Conservation (phyloP, 2,113 vertebrate species). For the Aphelocoma coerulescens region DNA sequence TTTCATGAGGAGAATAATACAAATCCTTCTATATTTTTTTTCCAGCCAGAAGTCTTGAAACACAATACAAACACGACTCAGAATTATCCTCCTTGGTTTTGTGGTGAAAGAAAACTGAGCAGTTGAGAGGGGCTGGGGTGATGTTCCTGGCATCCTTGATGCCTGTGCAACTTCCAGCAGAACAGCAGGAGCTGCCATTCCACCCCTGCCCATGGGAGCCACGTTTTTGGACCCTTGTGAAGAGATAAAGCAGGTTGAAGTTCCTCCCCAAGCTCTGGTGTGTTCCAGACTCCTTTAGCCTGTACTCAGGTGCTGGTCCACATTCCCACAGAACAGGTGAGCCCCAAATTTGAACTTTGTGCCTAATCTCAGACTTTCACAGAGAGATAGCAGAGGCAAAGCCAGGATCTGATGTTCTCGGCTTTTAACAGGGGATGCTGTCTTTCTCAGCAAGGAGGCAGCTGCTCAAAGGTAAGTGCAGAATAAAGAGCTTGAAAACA, state of each 20-base stretch:
- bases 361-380: not conserved
- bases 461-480: not conserved
- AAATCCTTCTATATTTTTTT: not conserved
- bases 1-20: not conserved
- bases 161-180: not conserved
- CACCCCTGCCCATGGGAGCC: rapidly evolving
- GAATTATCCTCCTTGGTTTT: not conserved
- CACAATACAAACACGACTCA: not conserved
- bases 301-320: too few relatives aligned
- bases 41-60: not conserved
- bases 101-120: not conserved
- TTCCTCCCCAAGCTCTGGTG: not conserved
- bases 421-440: not conserved
- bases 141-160: not conserved
- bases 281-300: not conserved
- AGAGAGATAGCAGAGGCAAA: not conserved
- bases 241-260: not conserved
- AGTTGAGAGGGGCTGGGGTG: not conserved
- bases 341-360: not conserved
- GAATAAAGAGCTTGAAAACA: not conserved
- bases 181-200: not conserved
- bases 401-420: not conserved
- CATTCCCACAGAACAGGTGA: not conserved
- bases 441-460: not conserved
- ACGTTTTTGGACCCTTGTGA: rapidly evolving